A percentile compares a stretch with the other conserved stretches of the same genome.
These are phyloP conservation scores for Pseudomyrmex concolor DNA, from an alignment of 1,140 invertebrate species.

Conservation along the genomic window DNA sequence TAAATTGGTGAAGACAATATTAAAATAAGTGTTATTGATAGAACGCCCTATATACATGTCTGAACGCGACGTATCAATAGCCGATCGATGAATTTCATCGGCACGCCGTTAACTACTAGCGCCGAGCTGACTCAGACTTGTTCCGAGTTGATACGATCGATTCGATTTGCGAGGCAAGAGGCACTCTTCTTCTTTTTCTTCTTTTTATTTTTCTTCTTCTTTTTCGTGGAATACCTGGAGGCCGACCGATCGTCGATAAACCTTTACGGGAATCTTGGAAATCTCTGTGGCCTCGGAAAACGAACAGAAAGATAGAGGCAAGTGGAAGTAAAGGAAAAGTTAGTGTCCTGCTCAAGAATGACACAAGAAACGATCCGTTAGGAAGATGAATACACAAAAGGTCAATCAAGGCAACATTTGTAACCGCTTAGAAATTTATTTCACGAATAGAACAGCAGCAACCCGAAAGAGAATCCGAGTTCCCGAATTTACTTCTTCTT, in stretches of 20 bases:
- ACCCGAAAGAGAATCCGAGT: slow-evolving; percentile 47
- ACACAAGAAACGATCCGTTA: slow-evolving; percentile 45
- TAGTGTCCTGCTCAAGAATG: slow-evolving; percentile 49
- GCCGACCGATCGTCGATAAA: slow-evolving; percentile 64
- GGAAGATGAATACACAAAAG: slow-evolving; percentile 34
- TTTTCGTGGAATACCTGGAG: slow-evolving; percentile 32
- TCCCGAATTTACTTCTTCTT: slow-evolving; percentile 53
- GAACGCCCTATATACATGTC: slow-evolving; percentile 26
- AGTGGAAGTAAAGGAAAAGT: background rate
- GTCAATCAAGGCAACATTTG: slow-evolving; percentile 27
- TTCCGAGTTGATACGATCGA: slow-evolving; percentile 64
- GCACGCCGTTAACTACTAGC: slow-evolving; percentile 66
- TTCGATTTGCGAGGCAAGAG: slow-evolving; percentile 68
- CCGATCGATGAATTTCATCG: slow-evolving; percentile 70
- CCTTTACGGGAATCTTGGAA: slow-evolving; percentile 32
- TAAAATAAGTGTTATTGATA: background rate
- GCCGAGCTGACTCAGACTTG: slow-evolving; percentile 56
- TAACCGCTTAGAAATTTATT: slow-evolving; percentile 61
- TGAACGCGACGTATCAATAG: slow-evolving; percentile 41
- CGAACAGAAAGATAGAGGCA: background rate
- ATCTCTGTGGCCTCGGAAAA: slow-evolving; percentile 23
- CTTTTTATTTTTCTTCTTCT: slow-evolving; percentile 24
- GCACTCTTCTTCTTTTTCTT: slow-evolving; percentile 24
- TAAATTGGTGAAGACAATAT: background rate
- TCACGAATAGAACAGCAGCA: slow-evolving; percentile 37